Base-by-base conservation (phyloP, 2,113 vertebrate genomes). In the Ramphastos sulfuratus region DNA sequence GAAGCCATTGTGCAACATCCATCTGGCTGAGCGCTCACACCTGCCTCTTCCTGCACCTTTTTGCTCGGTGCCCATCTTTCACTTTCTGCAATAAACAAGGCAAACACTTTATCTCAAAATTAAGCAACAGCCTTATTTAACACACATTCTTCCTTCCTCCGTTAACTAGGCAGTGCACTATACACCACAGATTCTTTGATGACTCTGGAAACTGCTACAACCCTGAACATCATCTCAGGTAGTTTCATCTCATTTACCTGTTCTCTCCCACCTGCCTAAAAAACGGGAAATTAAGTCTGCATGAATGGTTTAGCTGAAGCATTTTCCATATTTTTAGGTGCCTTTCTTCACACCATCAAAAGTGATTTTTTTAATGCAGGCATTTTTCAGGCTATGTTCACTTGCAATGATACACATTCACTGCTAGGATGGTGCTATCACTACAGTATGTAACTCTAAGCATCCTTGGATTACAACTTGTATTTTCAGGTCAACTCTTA, bases 311-410 rank as follows among this genome's bases (percentile, higher is more conserved):
- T 72, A 69, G 33, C 16, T 72, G 37, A 48, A 89, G 11, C 15
- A 33, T 48, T 75, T 85, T 28, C 12, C 55, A 85, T 12, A 73
- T 44, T 85, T 85, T 83, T 58, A 63, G 8, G 13, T 65, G 30
- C 35, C 19, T 74, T 55, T 35, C 25, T 71, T 66, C 21, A 33
- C n/a, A 66, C 50, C 0, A 1, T 25, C 61, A 79, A 56, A 75
- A 21, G 31, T 12, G 5, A 59, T 60, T 82, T 15, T 50, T 81
- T 46, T 6, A n/a, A 73, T 4, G 18, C 14, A 67, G 0, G 0
- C 16, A 4, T 3, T 13, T 69, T 63, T 79, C 39, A 59, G 33
- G 10, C 24, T 79, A 17, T n/a, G 9, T 27, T 10, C 25, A 15
- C 25, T 73, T 82, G 35, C 2, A 82, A 15, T 4, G 11, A 35